Conservation (phyloP, 2,797 vertebrate genomes). For the Poeciliopsis turneri region DNA sequence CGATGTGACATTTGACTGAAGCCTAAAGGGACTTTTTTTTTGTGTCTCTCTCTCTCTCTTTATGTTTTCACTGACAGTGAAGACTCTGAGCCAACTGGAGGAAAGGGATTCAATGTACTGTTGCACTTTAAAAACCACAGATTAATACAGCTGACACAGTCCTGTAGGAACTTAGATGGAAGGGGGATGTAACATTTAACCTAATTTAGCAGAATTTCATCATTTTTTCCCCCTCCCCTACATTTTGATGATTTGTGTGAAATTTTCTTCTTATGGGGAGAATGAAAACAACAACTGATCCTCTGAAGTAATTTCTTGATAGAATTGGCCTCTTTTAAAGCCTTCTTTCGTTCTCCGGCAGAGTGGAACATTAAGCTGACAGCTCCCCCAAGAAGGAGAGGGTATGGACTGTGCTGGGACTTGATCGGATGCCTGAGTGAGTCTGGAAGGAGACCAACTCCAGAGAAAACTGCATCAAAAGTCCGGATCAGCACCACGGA, state of each 20-base stretch:
- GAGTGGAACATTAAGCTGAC: not conserved
- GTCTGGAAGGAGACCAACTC: constrained; percentile 13
- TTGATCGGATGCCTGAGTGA: not conserved
- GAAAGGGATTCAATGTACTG: not conserved
- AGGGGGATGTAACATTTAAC: not conserved
- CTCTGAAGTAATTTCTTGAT: not conserved
- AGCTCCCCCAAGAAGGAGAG: not conserved
- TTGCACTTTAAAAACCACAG: not conserved
- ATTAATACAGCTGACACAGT: not conserved
- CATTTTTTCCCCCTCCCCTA: not conserved
- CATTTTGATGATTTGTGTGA: no score
- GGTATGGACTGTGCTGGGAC: no score
- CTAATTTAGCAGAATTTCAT: not conserved
- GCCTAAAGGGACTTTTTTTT: constrained; percentile 18
- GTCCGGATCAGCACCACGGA: constrained; percentile 53
- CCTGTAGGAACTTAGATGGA: not conserved
- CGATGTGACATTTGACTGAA: constrained; percentile 29
- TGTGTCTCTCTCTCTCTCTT: not conserved
- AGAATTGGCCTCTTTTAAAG: not conserved
- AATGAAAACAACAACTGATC: not conserved
- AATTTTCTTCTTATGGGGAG: not conserved
- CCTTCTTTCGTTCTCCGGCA: not conserved
- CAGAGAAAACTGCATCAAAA: constrained; percentile 12
- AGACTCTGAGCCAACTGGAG: constrained; percentile 4
- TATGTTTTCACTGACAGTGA: constrained; percentile 4